phyloP scores from a whole-genome alignment of 2,113 vertebrate genomes.

The Centrocercus urophasianus region DNA sequence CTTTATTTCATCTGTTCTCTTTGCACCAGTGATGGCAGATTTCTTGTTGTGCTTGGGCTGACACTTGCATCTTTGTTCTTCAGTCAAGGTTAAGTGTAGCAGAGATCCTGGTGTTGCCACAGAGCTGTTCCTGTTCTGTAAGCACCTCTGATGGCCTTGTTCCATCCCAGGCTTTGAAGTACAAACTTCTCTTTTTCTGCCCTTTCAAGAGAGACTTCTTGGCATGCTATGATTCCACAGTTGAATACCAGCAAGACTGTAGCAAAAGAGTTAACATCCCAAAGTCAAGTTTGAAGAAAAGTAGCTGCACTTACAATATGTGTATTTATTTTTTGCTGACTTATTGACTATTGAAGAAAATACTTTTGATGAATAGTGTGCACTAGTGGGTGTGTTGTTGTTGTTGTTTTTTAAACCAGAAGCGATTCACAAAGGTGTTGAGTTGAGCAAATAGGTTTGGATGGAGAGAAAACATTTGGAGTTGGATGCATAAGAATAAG shows the following conservation, averaged over 20 bases:
- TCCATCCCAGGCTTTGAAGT: not conserved
- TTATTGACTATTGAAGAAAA: not conserved
- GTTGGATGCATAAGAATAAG: not conserved
- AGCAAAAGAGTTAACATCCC: not conserved
- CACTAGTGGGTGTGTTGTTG: not conserved
- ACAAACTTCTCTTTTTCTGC: not conserved
- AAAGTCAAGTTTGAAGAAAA: not conserved
- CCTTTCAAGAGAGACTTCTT: not conserved
- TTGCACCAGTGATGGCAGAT: not conserved
- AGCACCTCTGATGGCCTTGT: not conserved
- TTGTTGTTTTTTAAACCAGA: rapidly evolving
- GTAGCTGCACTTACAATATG: not conserved
- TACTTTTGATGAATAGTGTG: not conserved
- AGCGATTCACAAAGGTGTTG: not conserved
- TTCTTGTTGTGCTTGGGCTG: not conserved
- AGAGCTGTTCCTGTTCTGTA: not conserved
- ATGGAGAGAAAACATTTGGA: not conserved
- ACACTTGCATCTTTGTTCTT: not conserved
- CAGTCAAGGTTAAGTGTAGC: not conserved
- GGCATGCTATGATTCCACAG: rapidly evolving
- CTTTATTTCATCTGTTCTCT: not conserved
- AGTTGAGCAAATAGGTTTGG: not conserved
- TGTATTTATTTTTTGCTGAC: not conserved
- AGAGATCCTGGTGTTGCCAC: not conserved
- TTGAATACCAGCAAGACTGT: not conserved